phyloP scores from a whole-genome alignment of 2,888 invertebrate genomes.

The Chaetoderma sp. region DNA sequence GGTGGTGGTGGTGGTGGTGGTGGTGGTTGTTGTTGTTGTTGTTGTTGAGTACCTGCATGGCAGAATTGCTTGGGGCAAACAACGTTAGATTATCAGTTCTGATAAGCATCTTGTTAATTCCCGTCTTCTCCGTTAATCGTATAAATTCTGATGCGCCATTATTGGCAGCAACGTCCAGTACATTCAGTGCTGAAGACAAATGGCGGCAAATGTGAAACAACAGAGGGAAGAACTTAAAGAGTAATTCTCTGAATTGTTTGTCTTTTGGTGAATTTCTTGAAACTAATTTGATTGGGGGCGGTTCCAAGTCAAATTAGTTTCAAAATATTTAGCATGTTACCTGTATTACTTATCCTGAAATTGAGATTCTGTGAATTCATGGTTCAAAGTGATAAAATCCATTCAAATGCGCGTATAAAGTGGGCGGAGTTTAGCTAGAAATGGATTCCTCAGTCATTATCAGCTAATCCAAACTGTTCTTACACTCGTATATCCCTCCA shows the following conservation, averaged over 20 bases:
- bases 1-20: too few species aligned
- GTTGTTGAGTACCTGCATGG: constrained; percentile 60
- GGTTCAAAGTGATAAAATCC: too few species aligned
- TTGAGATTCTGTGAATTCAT: too few species aligned
- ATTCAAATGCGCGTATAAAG: too few species aligned
- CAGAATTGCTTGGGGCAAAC: constrained; percentile 72
- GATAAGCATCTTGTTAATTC: constrained; percentile 67
- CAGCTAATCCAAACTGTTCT: too few species aligned
- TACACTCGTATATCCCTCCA: too few species aligned
- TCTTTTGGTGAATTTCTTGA: neutral
- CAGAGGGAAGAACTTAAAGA: neutral
- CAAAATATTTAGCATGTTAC: too few species aligned
- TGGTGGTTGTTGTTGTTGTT: too few species aligned
- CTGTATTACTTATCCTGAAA: too few species aligned
- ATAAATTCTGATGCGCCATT: constrained; percentile 76
- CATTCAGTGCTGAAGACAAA: constrained; percentile 65
- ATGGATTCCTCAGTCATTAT: too few species aligned
- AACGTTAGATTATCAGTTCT: constrained; percentile 70
- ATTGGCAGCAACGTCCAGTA: constrained; percentile 73
- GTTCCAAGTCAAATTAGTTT: too few species aligned
- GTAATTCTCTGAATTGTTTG: neutral
- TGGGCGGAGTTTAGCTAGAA: too few species aligned
- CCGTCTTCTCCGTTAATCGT: constrained; percentile 68
- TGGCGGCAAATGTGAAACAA: neutral
- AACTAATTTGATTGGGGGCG: neutral